phyloP scores from a whole-genome alignment of 2,888 invertebrate species.

The Acleris sparsana region DNA sequence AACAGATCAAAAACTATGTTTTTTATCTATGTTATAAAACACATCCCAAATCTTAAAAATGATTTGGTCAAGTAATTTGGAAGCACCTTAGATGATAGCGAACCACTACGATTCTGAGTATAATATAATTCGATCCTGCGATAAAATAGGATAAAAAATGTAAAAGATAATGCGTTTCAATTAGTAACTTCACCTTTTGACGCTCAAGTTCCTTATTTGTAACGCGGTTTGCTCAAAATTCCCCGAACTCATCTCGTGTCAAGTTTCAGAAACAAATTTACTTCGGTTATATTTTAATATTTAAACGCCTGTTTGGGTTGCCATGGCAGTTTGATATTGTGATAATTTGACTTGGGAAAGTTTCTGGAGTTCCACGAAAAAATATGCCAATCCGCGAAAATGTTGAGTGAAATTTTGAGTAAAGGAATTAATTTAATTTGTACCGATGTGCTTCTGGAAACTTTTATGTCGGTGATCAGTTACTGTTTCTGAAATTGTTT shows the following conservation, averaged over 20 bases:
- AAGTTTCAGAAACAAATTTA: conserved; percentile 8
- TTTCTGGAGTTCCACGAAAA: conserved; percentile 20
- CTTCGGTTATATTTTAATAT: conserved; percentile 6
- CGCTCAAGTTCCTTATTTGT: not conserved
- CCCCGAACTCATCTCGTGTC: not conserved
- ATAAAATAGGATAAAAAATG: no score
- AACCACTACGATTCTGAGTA: no score
- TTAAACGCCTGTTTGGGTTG: not conserved
- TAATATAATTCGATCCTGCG: no score
- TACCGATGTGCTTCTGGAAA: conserved; percentile 4
- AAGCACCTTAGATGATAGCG: no score
- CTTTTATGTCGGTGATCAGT: conserved; percentile 3
- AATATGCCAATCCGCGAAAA: conserved; percentile 4
- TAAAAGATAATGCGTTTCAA: no score
- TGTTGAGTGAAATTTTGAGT: not conserved
- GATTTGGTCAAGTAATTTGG: no score
- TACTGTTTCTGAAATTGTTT: not conserved
- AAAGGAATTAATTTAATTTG: conserved; percentile 20
- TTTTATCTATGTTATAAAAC: no score
- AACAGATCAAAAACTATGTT: no score
- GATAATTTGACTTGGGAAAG: conserved; percentile 17
- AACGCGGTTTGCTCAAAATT: not conserved
- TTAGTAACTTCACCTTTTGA: no score
- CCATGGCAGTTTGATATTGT: conserved; percentile 3
- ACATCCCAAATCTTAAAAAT: no score